Base-by-base conservation (phyloP, 2,797 vertebrate species). In the Trachurus trachurus region DNA sequence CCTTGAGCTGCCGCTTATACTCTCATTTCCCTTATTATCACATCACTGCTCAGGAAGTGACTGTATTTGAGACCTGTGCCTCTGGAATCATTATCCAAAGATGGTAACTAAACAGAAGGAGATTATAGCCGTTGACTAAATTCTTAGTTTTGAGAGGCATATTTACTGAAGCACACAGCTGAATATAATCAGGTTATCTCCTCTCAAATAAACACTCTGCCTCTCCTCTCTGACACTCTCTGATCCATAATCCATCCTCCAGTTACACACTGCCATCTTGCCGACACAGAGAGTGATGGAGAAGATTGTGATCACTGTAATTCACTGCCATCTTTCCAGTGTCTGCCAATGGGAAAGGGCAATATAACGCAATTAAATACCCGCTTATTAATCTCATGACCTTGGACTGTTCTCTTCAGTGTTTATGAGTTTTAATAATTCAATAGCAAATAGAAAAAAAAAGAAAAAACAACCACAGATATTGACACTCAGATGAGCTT, bases 101-200 rank as follows among this genome's bases (percentile, higher is more conserved):
- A 74, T n/a, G 59, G 21, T 17, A 61, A 74, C 65, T 71, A 53
- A 74, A 81, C 66, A 80, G 60, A 80, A 73, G 53, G 58, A 67
- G 53, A 85, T 81, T 71, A 76, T 5, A 60, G 49, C 39, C 12
- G 1, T 42, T 77, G 83, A 82, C 66, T 66, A 67, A 65, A 76
- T 65, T 74, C 61, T 59, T 64, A 37, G 57, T 85, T 80, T 78
- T 62, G 58, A 78, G 71, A 74, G 52, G 52, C 61, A 75, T 78
- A 73, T 81, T 83, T 81, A 77, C 78, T 76, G 73, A 77, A 71
- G 82, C 75, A 70, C 22, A 29, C 37, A 54, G 63, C 44, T 78
- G 79, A 90, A 78, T 78, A 53, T 74, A 85, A 79, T 79, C 81
- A 74, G 68, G 69, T 86, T 62, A 76, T 88, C 77, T 79, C 72